Base-by-base conservation (phyloP, 1,140 invertebrate species). In the Watersipora subatra region DNA sequence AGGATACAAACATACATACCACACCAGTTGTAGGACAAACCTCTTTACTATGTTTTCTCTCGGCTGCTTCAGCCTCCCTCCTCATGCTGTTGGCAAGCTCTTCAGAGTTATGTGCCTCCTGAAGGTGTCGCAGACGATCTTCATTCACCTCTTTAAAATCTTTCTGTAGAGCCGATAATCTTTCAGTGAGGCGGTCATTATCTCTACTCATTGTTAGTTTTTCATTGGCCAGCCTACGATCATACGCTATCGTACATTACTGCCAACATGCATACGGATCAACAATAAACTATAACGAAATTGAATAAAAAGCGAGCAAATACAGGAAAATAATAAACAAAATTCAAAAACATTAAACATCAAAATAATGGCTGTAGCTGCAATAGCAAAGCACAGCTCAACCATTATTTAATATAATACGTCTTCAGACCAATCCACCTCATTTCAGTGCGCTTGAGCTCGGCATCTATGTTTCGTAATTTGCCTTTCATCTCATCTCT, bases 21-120 rank as follows among this genome's bases (percentile, higher is more conserved):
- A n/a, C n/a, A n/a, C n/a, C n/a, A n/a, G n/a, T n/a, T n/a, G n/a
- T n/a, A n/a, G n/a, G n/a, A n/a, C n/a, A n/a, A n/a, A 77, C 77
- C 74, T 78, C 73, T 70, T 77, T 78, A 7, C 69, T 67, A 61
- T 68, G 75, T 67, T 77, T 77, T 17, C 76, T 68, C 1, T 71
- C 66, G 12, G 73, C 73, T n/a, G 68, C 63, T 25, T 78, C 76
- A 57, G 73, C 75, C 61, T 78, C 77, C 63, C 75, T 71, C 25
- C 72, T 63, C 7, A 71, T 70, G 26, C 64, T 7, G 55, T 66
- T 64, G 28, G 76, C 61, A 29, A 69, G 66, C 46, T 72, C 72
- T 69, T 76, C 73, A 57, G 78, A 63, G 20, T 74, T 72, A 68
- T 79, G 73, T 15, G 73, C 67, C 30, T 75, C 69, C 66, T 76